A percentile compares a stretch with the other conserved stretches of the same genome.
phyloP scores from a whole-genome alignment of 2,113 vertebrate species.

The Planiliza haematocheilus region DNA sequence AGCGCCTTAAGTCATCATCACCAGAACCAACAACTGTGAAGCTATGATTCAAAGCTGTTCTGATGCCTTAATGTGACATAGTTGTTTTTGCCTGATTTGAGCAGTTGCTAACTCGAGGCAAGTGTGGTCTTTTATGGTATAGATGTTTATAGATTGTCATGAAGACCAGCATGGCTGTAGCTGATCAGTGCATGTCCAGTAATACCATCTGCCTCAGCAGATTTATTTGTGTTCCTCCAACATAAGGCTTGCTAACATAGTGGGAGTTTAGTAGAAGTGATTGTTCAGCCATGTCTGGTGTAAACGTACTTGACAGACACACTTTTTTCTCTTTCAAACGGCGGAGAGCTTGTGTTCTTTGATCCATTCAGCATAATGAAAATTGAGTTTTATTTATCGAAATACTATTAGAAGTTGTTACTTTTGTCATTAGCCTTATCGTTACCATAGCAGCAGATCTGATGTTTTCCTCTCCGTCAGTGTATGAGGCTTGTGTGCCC shows the following conservation, averaged over 20 bases:
- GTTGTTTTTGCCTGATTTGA: too few relatives aligned
- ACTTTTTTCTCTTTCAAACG: neutral
- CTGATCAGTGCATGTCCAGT: neutral
- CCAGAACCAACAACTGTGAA: too few relatives aligned
- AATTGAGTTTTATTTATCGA: conserved; percentile 3
- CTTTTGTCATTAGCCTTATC: neutral
- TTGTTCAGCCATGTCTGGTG: conserved; percentile 25
- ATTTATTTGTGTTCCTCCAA: conserved; percentile 29
- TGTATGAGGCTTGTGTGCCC: neutral
- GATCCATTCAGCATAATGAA: neutral
- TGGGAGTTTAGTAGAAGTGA: conserved; percentile 18
- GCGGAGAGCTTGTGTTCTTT: neutral
- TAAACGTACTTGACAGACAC: neutral
- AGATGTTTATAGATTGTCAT: neutral
- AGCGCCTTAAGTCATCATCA: too few relatives aligned
- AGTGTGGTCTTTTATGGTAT: neutral
- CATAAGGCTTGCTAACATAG: conserved; percentile 14
- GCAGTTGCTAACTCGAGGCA: neutral
- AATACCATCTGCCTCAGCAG: conserved; percentile 42
- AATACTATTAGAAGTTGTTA: neutral
- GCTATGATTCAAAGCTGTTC: too few relatives aligned
- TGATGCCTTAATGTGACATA: too few relatives aligned
- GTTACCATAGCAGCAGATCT: conserved; percentile 13
- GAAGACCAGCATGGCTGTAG: neutral
- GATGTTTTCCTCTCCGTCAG: conserved; percentile 3